Conservation (phyloP, 2,888 invertebrate species). For the Nineta flava region DNA sequence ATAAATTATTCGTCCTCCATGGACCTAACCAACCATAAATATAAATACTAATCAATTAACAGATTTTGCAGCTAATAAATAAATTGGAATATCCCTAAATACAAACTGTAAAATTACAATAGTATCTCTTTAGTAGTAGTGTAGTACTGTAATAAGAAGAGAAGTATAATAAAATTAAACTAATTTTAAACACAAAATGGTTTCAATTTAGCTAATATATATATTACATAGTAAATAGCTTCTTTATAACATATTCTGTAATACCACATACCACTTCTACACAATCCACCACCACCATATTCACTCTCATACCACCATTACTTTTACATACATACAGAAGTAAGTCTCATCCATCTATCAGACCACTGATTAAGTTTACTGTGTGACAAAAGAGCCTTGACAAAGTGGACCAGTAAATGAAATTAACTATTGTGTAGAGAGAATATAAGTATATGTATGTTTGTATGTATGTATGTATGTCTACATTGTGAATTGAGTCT, state of each 20-base stretch:
- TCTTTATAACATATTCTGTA: not conserved
- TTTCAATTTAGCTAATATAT: slow-evolving; percentile 1
- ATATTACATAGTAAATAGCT: not conserved
- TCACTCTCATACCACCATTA: no score
- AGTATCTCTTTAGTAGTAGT: no score
- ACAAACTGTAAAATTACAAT: no score
- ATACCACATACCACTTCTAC: no score
- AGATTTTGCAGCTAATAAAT: no score
- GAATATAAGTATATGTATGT: not conserved
- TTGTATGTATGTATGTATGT: not conserved
- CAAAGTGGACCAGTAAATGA: slow-evolving; percentile 1
- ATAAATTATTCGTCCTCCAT: no score
- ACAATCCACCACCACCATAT: no score
- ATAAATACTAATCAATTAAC: no score
- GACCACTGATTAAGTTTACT: slow-evolving; percentile 1
- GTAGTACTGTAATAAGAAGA: no score
- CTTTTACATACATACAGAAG: no score
- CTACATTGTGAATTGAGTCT: not conserved
- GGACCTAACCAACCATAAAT: no score
- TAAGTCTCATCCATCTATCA: not conserved
- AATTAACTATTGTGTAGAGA: not conserved
- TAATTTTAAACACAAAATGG: not conserved
- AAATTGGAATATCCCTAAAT: no score
- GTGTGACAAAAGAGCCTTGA: not conserved
- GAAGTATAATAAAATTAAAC: not conserved